Evolutionary conservation across 1,140 invertebrate species (phyloP), one percentile per base, ranked within the genome.

Genomic region (Pomacea maculata): DNA sequence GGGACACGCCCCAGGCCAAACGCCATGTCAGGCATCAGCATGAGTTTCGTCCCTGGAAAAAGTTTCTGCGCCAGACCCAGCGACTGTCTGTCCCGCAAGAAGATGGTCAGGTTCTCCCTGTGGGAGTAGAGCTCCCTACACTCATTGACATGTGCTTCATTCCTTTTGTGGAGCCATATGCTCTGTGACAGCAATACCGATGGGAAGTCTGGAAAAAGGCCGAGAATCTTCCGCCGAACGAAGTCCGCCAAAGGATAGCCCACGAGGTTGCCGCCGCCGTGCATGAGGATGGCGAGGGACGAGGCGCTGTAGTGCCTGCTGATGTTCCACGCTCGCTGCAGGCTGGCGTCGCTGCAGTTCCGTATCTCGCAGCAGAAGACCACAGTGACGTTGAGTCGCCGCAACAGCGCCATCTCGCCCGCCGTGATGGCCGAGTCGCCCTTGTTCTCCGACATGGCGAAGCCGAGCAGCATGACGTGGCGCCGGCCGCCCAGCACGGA

Each of bases 351-450:
- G 11, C 7, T 34, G 68, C 83, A 86, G n/a, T 15, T 64, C 25
- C 52, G 7, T 55, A 82, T 79, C 11, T 82, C 74, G 57, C 84
- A 84, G 61, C 83, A 78, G 45, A 83, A 86, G 0, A 85, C 78
- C 5, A 84, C 34, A 15, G 75, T 52, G 8, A 84, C 76, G 10
- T 73, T 71, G 78, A 85, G 55, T 9, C 75, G 71, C 67, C 80
- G 54, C 52, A 85, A 76, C 10, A 85, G 34, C 57, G 74, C n/a
- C n/a, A 82, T n/a, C 76, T 86, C 83, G 15, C 84, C 85, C 0
- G 82, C 78, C 7, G 80, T 83, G 21, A 86, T 86, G 14, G 83
- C 78, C 7, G 83, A 82, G 61, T 86, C 85, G 4, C 85, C 85
- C 79, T 86, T 86, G 81, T 86, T 86, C 21, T 82, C 79, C 29